Base-by-base conservation (phyloP, 2,113 vertebrate genomes). In the Thunnus thynnus region DNA sequence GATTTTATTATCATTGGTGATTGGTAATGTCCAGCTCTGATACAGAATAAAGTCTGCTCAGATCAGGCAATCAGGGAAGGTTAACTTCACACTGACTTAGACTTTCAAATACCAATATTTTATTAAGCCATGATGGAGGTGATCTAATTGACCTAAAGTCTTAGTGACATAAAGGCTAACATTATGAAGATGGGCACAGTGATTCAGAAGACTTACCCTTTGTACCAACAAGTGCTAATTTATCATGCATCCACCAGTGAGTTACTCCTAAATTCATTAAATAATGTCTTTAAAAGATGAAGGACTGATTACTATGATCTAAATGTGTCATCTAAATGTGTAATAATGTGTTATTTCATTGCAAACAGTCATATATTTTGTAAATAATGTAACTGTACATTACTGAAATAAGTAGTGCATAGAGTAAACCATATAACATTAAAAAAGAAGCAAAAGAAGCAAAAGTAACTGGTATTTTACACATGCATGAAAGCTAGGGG, bases 1-100 rank as follows among this genome's bases (percentile, higher is more conserved):
- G 82, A 91, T 90, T 90, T 86, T 70, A 90, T 91, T 90, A 93
- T 56, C 55, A 25, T 62, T 61, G 82, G 74, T 77, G 84, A 88
- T 80, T 81, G 85, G 80, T 88, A 77, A 83, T 84, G 84, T 81
- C 84, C 76, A 76, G 63, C 69, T 73, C 56, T 86, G 72, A 86
- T 69, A 75, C 62, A 56, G 74, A 86, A 77, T 47, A 72, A 69
- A 58, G 66, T 72, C 66, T 54, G 63, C 52, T 70, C 20, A 30
- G 70, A 87, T 84, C 72, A 87, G 68, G 62, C 82, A 90, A 86
- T 88, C 80, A 81, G 70, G 44, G 46, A 72, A 84, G 82, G 84
- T 90, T 88, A 83, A 71, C 48, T 70, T 67, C 50, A 16, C 70
- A 41, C 55, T 57, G 63, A 68, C 78, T 77, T 68, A 22, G 67